These are phyloP conservation scores for Plecturocebus donacophilus DNA, from an alignment of 2,113 vertebrate genomes.

Conservation along the genomic window DNA sequence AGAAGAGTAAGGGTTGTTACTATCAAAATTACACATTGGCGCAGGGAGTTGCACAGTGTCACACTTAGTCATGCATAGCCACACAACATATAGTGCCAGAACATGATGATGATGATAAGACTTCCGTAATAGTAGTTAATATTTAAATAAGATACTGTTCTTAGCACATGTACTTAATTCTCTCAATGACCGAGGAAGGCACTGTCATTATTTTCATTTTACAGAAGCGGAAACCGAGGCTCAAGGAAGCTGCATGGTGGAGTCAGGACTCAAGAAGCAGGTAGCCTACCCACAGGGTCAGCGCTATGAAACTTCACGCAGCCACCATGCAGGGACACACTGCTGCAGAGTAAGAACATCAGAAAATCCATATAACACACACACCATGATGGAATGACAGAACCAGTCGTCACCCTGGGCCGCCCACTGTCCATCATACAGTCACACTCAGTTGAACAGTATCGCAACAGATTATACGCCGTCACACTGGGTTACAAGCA, in stretches of 20 bases:
- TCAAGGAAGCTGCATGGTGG: slow-evolving; percentile 2
- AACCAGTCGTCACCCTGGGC: background rate
- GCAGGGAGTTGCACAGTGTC: background rate
- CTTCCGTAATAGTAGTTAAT: background rate
- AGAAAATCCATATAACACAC: background rate
- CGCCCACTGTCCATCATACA: background rate
- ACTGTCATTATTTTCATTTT: slow-evolving; percentile 52
- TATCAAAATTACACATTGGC: background rate
- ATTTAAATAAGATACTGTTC: background rate
- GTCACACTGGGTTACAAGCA: background rate
- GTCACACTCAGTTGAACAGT: background rate
- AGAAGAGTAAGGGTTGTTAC: background rate
- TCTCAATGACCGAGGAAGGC: background rate
- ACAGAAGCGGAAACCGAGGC: slow-evolving; percentile 45
- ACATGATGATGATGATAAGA: background rate
- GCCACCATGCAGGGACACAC: background rate
- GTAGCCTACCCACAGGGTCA: background rate
- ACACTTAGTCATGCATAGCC: background rate
- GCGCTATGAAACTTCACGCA: background rate
- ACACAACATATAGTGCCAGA: background rate
- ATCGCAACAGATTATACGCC: background rate
- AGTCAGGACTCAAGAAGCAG: slow-evolving; percentile 49
- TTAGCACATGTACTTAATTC: slow-evolving; percentile 21
- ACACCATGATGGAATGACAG: background rate
- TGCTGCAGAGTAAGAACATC: background rate